phyloP scores from a whole-genome alignment of 2,888 invertebrate genomes.

The Calliphora vomitoria region DNA sequence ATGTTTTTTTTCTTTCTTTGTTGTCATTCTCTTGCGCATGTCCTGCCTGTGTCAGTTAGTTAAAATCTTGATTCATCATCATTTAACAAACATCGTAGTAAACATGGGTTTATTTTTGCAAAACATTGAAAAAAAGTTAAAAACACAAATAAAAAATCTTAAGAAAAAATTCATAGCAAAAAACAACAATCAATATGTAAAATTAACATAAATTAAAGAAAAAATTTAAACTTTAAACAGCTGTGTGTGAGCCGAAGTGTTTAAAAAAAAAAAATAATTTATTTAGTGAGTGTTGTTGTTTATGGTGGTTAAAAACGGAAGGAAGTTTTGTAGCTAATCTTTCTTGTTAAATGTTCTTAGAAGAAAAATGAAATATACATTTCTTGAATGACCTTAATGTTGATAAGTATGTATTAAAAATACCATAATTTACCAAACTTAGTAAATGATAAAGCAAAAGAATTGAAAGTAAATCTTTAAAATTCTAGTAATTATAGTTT shows the following conservation, averaged over 20 bases:
- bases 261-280: background rate
- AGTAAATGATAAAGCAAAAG: background rate
- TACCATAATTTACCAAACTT: background rate
- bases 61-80: background rate
- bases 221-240: background rate
- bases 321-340: slow-evolving; percentile 11
- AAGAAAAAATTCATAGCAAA: slow-evolving; percentile 57
- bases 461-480: background rate
- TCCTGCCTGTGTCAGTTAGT: slow-evolving; percentile 50
- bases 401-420: too few species aligned
- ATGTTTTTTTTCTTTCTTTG: background rate
- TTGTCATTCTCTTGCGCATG: slow-evolving; percentile 48
- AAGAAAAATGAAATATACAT: background rate
- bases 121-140: slow-evolving; percentile 60
- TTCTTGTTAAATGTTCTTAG: too few species aligned
- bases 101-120: slow-evolving; percentile 66
- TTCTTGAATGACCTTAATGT: background rate
- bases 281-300: background rate
- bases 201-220: slow-evolving; percentile 43
- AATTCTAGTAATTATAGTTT: background rate
- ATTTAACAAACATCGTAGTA: background rate
- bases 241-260: background rate
- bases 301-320: background rate
- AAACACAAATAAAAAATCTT: slow-evolving; percentile 58
- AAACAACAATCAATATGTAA: slow-evolving; percentile 60